Evolutionary conservation across 2,113 vertebrate species (phyloP).

Genomic region (Egretta garzetta): DNA sequence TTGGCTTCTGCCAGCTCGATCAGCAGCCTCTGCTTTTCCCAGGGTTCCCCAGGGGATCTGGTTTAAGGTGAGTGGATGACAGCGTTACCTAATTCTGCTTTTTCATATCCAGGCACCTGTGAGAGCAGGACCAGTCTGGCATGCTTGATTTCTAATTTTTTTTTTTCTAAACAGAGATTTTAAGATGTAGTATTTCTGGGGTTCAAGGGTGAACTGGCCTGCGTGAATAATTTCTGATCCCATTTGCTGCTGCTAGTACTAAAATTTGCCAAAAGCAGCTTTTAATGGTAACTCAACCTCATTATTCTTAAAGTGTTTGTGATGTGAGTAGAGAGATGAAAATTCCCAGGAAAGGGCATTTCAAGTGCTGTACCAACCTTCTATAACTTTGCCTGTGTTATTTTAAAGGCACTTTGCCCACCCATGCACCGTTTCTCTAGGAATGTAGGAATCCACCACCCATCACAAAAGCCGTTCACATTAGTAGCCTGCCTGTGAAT

Average conservation of each 20-base stretch:
- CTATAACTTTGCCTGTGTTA: background rate
- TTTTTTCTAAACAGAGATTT: background rate
- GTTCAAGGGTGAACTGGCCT: background rate
- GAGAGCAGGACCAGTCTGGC: background rate
- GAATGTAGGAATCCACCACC: constrained; percentile 27
- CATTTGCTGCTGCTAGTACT: background rate
- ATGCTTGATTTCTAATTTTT: background rate
- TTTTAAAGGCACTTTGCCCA: background rate
- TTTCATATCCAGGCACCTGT: background rate
- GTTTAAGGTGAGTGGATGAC: background rate
- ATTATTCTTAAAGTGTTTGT: background rate
- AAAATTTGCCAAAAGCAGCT: background rate
- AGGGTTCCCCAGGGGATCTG: background rate
- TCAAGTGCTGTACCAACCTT: background rate
- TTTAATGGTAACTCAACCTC: background rate
- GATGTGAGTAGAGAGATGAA: background rate
- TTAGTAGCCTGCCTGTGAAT: constrained; percentile 53
- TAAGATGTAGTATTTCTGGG: background rate
- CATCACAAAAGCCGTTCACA: constrained; percentile 46
- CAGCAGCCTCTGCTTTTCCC: background rate
- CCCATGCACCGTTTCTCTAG: background rate
- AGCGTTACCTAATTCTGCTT: background rate
- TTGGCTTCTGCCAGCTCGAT: background rate
- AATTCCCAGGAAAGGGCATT: background rate
- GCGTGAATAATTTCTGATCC: background rate